These are phyloP conservation scores for Triplophysa dalaica DNA, from an alignment of 2,113 vertebrate species.

Conservation along the genomic window DNA sequence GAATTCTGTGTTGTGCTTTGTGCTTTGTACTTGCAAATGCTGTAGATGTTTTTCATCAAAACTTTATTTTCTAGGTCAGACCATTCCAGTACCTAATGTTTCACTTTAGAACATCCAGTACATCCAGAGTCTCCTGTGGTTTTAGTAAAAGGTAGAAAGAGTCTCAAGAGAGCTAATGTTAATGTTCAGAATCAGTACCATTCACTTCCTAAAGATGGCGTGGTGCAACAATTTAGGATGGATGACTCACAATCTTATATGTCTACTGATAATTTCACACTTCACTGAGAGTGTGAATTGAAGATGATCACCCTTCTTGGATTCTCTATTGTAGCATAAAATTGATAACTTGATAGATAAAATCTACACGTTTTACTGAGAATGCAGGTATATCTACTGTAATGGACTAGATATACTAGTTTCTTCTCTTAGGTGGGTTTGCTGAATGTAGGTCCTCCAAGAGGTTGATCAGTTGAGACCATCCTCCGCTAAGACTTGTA, in stretches of 20 bases:
- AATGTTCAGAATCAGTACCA: neutral
- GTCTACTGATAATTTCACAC: neutral
- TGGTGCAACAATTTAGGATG: neutral
- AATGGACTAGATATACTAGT: too few relatives aligned
- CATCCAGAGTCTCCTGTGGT: neutral
- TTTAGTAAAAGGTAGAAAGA: neutral
- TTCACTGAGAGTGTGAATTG: neutral
- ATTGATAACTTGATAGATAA: too few relatives aligned
- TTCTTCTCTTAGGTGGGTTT: too few relatives aligned
- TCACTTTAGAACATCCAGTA: neutral
- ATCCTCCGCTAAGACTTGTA: neutral
- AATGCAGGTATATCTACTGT: too few relatives aligned
- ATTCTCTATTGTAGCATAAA: neutral
- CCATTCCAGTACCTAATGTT: neutral
- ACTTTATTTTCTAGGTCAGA: neutral
- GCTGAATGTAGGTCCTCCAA: neutral
- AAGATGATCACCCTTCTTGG: neutral
- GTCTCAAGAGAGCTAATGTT: neutral
- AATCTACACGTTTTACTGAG: too few relatives aligned
- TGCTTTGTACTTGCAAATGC: neutral
- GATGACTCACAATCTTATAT: neutral
- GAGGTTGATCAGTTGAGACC: neutral
- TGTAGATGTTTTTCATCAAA: neutral
- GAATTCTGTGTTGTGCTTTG: neutral
- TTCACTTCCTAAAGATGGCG: constrained; percentile 37